Base-by-base conservation (phyloP, 1,140 invertebrate genomes). In the Bombus superbus region DNA sequence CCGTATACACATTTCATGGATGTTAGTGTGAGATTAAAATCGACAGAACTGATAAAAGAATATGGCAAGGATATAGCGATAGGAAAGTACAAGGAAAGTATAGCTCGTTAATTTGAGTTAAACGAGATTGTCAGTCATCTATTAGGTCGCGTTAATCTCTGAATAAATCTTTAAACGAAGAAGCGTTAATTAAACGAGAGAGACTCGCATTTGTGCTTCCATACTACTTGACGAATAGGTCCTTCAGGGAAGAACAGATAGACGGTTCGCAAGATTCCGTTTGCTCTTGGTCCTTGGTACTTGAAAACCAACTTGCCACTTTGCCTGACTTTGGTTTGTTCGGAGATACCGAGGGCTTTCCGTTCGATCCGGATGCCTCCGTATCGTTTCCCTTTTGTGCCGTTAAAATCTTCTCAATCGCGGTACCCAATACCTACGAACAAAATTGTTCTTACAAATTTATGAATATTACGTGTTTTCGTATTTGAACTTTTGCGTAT, bases 221-320 rank as follows among this genome's bases (percentile, higher is more conserved):
- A 79, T 79, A 93, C 95, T 96, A 97, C 96, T 97, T 97, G 57
- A 98, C 97, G 93, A 98, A 98, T 13, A 98, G 96, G 93, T 98
- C 97, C 94, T 98, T 98, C 22, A 98, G 95, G 18, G 97, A 97
- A 62, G 97, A 97, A 94, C 97, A 98, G 74, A 98, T 96, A 28
- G 96, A 97, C 38, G 96, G 96, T 82, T 98, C 97, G 94, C 97
- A 97, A 18, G 97, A 96, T 83, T 97, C 97, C 40, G 95, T 93
- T 8, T 96, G 95, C 25, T 97, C 97, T 57, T 97, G 97, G 18
- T 97, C 96, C 59, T 95, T 94, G 47, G 94, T 95, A 66, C 95
- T 94, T 28, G 95, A 93, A 86, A 96, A 96, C 96, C 96, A 96
- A 75, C 94, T 94, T 53, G 93, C 90, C 69, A 94, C 88, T 89